Evolutionary conservation across 2,797 vertebrate genomes (phyloP).

Genomic region (Arctocebus calabarensis): DNA sequence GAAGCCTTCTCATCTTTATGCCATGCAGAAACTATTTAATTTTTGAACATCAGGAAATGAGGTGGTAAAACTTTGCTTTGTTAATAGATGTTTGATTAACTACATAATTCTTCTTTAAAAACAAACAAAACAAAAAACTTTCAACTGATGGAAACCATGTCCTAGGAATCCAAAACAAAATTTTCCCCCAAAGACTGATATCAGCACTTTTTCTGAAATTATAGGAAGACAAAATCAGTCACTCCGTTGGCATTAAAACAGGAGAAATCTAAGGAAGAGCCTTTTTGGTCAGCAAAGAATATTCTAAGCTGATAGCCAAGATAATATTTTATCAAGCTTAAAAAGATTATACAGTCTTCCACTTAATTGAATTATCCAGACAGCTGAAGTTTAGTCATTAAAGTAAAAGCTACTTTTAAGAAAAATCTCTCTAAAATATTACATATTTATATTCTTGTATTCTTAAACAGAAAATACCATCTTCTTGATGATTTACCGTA

Average conservation of each 20-base stretch:
- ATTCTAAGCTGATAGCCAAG: background rate
- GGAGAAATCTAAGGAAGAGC: conserved; percentile 19
- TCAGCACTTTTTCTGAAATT: background rate
- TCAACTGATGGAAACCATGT: background rate
- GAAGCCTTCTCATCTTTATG: background rate
- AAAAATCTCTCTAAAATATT: background rate
- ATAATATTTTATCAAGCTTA: background rate
- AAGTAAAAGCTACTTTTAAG: background rate
- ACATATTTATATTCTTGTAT: background rate
- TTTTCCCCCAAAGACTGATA: background rate
- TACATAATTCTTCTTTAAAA: background rate
- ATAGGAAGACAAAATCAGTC: background rate
- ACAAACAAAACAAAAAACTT: background rate
- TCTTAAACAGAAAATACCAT: background rate
- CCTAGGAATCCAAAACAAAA: conserved; percentile 1
- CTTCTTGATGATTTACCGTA: background rate
- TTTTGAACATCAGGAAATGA: background rate
- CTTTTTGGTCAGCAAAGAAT: conserved; percentile 34
- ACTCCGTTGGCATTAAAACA: background rate
- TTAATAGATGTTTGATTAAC: background rate
- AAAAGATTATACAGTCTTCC: conserved; percentile 7
- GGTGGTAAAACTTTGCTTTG: background rate
- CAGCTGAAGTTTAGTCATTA: background rate
- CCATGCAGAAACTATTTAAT: background rate
- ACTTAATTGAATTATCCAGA: background rate